A percentile compares a stretch with the other conserved stretches of the same genome.
Evolutionary conservation across 2,113 vertebrate genomes (phyloP).

Genomic region (Columbina picui): DNA sequence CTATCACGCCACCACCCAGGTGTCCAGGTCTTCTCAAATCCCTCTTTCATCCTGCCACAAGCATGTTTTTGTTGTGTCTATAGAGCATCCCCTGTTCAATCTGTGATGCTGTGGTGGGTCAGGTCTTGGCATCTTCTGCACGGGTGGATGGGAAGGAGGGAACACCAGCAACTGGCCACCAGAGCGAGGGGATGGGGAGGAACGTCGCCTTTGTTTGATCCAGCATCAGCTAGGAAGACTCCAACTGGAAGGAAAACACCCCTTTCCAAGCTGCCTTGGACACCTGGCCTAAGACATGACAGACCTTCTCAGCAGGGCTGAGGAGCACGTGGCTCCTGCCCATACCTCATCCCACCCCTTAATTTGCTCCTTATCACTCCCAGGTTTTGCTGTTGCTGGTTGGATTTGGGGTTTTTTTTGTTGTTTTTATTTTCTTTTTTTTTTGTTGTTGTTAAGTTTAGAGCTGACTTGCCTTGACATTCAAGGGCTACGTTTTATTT

Average conservation of each 20-base stretch:
- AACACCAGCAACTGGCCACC: not conserved
- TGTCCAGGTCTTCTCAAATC: not conserved
- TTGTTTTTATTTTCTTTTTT: too few relatives aligned
- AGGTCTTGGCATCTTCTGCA: not conserved
- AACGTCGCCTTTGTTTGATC: not conserved
- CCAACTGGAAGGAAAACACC: not conserved
- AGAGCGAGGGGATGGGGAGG: rapidly evolving
- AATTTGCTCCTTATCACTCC: not conserved
- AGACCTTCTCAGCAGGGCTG: not conserved
- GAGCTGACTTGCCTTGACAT: constrained; percentile 1
- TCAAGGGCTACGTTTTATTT: constrained; percentile 37
- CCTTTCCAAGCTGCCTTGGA: not conserved
- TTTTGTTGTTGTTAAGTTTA: not conserved
- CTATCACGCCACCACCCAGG: not conserved
- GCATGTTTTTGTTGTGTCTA: not conserved
- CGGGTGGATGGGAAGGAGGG: not conserved
- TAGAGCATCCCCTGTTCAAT: not conserved
- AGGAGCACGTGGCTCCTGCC: not conserved
- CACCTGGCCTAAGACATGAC: not conserved
- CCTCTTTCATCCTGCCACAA: not conserved
- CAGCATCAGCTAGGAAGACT: not conserved
- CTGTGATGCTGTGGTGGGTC: rapidly evolving
- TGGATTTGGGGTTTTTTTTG: rapidly evolving
- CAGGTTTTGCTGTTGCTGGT: not conserved
- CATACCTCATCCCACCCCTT: not conserved